Evolutionary conservation across 1,140 invertebrate species (phyloP).

Genomic region (Drosophila pachea): DNA sequence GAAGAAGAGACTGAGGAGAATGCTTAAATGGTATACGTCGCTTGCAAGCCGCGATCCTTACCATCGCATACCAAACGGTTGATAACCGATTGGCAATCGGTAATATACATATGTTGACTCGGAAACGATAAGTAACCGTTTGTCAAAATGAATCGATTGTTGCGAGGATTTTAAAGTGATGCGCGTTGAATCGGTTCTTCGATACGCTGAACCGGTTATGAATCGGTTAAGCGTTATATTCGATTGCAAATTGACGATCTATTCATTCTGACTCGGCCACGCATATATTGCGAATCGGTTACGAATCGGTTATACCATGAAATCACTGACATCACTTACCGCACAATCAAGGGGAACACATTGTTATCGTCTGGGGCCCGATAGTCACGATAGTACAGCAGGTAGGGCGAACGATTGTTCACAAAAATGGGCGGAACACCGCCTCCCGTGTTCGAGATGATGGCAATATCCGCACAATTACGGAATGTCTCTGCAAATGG

Average conservation of each 20-base stretch:
- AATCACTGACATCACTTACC: slow-evolving; percentile 79
- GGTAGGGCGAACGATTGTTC: slow-evolving; percentile 84
- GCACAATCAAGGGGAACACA: slow-evolving; percentile 85
- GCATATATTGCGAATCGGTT: neutral
- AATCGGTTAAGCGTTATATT: neutral
- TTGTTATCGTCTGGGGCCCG: slow-evolving; percentile 81
- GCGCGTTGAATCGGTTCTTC: too few species aligned
- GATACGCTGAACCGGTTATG: neutral
- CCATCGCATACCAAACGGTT: too few species aligned
- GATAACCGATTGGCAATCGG: too few species aligned
- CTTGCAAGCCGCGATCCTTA: too few species aligned
- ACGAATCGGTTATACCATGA: neutral
- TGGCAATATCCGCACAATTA: slow-evolving; percentile 91
- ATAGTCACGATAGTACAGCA: slow-evolving; percentile 86
- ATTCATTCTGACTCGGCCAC: neutral
- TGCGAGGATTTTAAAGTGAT: too few species aligned
- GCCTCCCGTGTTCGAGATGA: slow-evolving; percentile 87
- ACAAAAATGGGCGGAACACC: slow-evolving; percentile 84
- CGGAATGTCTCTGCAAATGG: slow-evolving; percentile 86
- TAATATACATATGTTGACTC: too few species aligned
- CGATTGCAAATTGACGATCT: too few species aligned
- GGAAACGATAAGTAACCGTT: too few species aligned
- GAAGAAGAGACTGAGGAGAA: neutral
- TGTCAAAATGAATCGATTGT: too few species aligned
- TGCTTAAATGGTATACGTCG: neutral